Evolutionary conservation across 2,888 invertebrate species (phyloP).

Genomic region (Dione vanillae): DNA sequence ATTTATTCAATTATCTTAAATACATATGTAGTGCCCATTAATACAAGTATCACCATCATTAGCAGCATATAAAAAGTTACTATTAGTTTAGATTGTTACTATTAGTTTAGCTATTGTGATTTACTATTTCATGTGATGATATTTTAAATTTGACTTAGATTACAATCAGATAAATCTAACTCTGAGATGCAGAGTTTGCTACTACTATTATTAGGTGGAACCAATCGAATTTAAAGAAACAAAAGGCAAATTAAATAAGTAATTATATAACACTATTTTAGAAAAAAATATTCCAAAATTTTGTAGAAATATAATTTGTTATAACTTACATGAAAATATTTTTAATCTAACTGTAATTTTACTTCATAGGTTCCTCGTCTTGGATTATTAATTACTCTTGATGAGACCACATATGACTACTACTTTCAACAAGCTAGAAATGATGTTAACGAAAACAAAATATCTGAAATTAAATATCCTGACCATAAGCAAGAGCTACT

Average conservation of each 20-base stretch:
- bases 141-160: background rate
- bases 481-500: slow-evolving; percentile 90
- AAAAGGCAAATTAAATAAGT: background rate
- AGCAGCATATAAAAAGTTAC: slow-evolving; percentile 1
- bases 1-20: background rate
- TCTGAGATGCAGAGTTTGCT: background rate
- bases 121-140: background rate
- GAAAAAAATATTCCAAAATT: background rate
- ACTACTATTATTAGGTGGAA: background rate
- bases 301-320: background rate
- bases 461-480: slow-evolving; percentile 91
- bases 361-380: slow-evolving; percentile 83
- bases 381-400: slow-evolving; percentile 86
- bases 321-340: background rate
- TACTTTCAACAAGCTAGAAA: slow-evolving; percentile 93
- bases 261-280: background rate
- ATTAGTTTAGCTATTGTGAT: background rate
- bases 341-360: background rate
- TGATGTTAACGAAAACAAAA: slow-evolving; percentile 91
- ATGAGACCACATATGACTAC: slow-evolving; percentile 91
- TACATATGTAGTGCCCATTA: background rate
- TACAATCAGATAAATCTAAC: background rate
- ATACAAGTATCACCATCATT: background rate
- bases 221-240: background rate
- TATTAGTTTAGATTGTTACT: background rate